Base-by-base conservation (phyloP, 2,888 invertebrate genomes). In the Protophormia terraenovae region DNA sequence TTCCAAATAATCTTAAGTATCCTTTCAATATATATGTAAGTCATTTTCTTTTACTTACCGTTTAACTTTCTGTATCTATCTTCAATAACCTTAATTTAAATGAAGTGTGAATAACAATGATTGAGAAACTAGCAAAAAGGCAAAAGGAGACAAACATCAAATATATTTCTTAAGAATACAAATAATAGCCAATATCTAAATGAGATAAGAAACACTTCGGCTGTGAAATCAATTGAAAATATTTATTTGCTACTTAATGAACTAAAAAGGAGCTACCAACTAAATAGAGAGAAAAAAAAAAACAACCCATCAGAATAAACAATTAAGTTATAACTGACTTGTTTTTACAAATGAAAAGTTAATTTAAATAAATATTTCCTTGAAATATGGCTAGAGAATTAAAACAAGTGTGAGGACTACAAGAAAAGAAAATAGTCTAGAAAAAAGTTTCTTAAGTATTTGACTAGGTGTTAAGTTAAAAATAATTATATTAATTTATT, bases 181-280 rank as follows among this genome's bases (percentile, higher is more conserved):
- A 58, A n/a, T n/a, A 47, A 47, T 73, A 22, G 16, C 47, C 60
- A 16, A 47, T 32, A 47, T 47, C n/a, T 5, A 22, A 45, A 62
- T n/a, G 12, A 47, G 10, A 14, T 32, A 24, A 35, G 3, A 55
- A n/a, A 16, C 5, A 16, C 55, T 55, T 75, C 32, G 14, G 35
- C 12, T 62, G 53, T 64, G 50, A 47, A 75, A 62, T 75, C 35
- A 76, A 53, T 76, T 50, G 64, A 64, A 76, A 66, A 53, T 76
- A 64, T 76, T 76, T 64, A 38, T 50, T 76, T 50, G 27, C 19
- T 10, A 53, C 38, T 41, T 64, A 76, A 76, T 76, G 64, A 64
- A 64, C 38, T 29, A 58, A 55, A 72, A 58, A 38, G n/a, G 2
- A 6, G 12, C 3, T 47, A 19, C 19, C 19, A 47, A 47, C 16